Evolutionary conservation across 1,140 invertebrate genomes (phyloP).

Genomic region (Rhizoglyphus robini): DNA sequence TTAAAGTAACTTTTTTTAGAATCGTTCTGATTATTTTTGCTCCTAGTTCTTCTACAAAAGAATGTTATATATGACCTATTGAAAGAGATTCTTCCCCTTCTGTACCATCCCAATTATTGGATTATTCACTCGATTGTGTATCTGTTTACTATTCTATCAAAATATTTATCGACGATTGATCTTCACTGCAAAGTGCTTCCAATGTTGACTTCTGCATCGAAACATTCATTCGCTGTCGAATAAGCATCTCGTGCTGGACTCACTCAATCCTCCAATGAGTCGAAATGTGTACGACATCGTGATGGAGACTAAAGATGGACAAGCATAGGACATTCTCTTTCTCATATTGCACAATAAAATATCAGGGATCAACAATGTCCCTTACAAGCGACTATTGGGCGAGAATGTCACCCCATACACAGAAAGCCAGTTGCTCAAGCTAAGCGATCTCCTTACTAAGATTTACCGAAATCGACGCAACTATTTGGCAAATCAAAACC

Average conservation of each 20-base stretch:
- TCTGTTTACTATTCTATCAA: slow-evolving; percentile 61
- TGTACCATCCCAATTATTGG: slow-evolving; percentile 58
- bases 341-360: background rate
- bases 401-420: slow-evolving; percentile 66
- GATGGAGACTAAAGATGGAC: background rate
- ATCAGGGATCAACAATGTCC: background rate
- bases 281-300: slow-evolving; percentile 50
- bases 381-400: slow-evolving; percentile 46
- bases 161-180: slow-evolving; percentile 65
- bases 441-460: slow-evolving; percentile 64
- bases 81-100: slow-evolving; percentile 63
- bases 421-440: slow-evolving; percentile 64
- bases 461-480: slow-evolving; percentile 39
- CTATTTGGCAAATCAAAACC: background rate
- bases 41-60: slow-evolving; percentile 73
- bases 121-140: slow-evolving; percentile 65
- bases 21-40: background rate
- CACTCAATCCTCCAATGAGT: slow-evolving; percentile 54
- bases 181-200: slow-evolving; percentile 79
- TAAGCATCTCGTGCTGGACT: slow-evolving; percentile 45
- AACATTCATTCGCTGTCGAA: slow-evolving; percentile 18
- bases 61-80: slow-evolving; percentile 67
- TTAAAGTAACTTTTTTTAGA: background rate
- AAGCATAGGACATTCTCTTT: slow-evolving; percentile 10
- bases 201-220: slow-evolving; percentile 59